Base-by-base conservation (phyloP, 2,888 invertebrate genomes). In the Sarcophaga carnaria region DNA sequence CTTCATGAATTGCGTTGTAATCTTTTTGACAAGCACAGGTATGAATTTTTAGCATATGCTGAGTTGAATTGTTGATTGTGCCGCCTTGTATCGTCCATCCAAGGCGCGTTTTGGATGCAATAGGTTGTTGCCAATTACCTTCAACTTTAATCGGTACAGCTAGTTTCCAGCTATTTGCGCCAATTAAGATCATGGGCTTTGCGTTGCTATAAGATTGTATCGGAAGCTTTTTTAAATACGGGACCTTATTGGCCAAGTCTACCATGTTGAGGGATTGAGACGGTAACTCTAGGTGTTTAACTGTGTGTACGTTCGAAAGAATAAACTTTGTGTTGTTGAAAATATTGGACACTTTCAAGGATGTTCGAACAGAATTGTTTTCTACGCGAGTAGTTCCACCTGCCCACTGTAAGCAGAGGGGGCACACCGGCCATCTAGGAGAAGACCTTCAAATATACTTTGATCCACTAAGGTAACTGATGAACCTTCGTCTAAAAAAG, bases 371-470 rank as follows among this genome's bases (percentile, higher is more conserved):
- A n/a, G 76, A 67, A 17, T 54, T 54, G 27, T 37, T 11, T 67
- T 67, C 66, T 17, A 20, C n/a, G 74, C 66, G 67, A 10, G 76
- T 76, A n/a, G 66, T 76, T 17, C 59, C 59, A 27, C 76, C 76
- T 3, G 76, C 66, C 76, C 66, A 76, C 54, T 76, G 67, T n/a
- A 76, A 54, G 66, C 76, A 76, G 14, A 80, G 27, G 37, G 78
- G 80, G 45, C 74, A 69, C 3, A 11, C n/a, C 14, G 27, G 20
- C 86, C 83, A 47, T 80, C 12, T 20, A 78, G n/a, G 14, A 27
- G 10, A 6, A 79, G 60, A 17, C 63, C 37, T 59, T 81, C 64
- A 76, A 76, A 76, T 37, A 66, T 2, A 54, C 54, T 66, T 1
- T 25, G 27, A 4, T 76, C 76, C 20, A 76, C 66, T 66, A 76